Base-by-base conservation (phyloP, 2,113 vertebrate species). In the Hyperopisus bebe region DNA sequence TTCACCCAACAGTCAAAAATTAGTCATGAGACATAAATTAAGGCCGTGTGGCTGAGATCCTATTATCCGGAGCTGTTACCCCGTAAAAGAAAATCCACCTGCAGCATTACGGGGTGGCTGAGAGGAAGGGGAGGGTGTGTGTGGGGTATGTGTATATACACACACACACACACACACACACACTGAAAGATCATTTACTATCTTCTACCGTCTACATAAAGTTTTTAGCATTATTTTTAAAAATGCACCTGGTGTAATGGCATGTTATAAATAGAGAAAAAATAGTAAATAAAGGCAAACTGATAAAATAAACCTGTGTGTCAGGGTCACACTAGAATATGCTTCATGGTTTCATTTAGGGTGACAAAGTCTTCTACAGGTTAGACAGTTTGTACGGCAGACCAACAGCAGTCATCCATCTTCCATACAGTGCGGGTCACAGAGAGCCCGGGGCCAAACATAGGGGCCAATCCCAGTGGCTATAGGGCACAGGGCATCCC, bases 51-150 rank as follows among this genome's bases (percentile, higher is more conserved):
- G 84, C 91, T 92, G 90, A 91, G 93, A 94, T 94, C 89, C 91
- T 90, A 90, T 94, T 92, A 89, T 92, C 91, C 86, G 58, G 93
- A 93, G 93, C 92, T 91, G 89, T 94, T 92, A 92, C 93, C 91
- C 93, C 91, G 86, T 92, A 91, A 62, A 88, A 62, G 13, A 88
- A 93, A 91, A 94, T 93, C 90, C 84, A 92, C 89, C 80, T 90
- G 11, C 44, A 48, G 90, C 84, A 89, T 90, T 92, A 91, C 24
- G 90, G 35, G 87, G n/a, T 77, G 21, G 86, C 66, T 21, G 51
- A 80, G 6, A 80, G 35, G 74, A 42, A 42, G 35, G 74, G 74
- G 15, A 77, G 31, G 13, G 70, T 46, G 80, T n/a, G 24, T 84
- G 82, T 87, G 84, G 27, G 87, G 27, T 77, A 19, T 87, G 86